Evolutionary conservation across 2,797 vertebrate species (phyloP), one percentile per base, ranked within the genome.

Genomic region (Babyrousa celebensis): DNA sequence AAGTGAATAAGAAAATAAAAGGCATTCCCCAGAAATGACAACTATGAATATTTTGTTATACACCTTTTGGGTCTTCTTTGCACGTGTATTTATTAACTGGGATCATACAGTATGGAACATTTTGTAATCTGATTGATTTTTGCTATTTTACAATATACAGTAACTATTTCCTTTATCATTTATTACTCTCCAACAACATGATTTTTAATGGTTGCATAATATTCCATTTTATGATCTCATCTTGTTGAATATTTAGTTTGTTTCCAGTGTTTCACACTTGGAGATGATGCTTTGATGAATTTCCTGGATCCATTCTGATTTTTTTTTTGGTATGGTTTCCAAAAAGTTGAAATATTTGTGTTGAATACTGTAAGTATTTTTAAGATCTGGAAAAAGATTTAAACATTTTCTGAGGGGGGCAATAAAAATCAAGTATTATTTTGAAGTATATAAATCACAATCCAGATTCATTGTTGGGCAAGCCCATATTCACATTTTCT

Each of bases 1-100:
- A 87, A 94, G 23, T 70, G 32, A 75, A 82, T 89, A 89, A 87
- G 74, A 88, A 88, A 83, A 87, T 62, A 2, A 86, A 94, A 87
- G n/a, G 15, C 40, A 8, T 74, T 71, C 4, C 32, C 7, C 58
- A 74, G 74, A 95, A 83, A 86, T 78, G 23, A 18, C 48, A 82
- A 36, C 7, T 25, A 21, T 63, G 95, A 85, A 83, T 8, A n/a
- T 86, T 79, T 80, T 83, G 2, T 94, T 88, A 23, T 27, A n/a
- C 1, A 68, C 5, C 5, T 1, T 70, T 70, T 96, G 91, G 6
- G 12, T 92, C n/a, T 67, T 78, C 36, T 74, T 87, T 78, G 20
- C 84, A 17, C 17, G 74, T 29, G 48, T 63, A 54, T 79, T 90
- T 82, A 70, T 85, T 88, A 74, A 91, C 5, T 58, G 92, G 36